Base-by-base conservation (phyloP, 1,140 invertebrate genomes). In the Cylas formicarius region DNA sequence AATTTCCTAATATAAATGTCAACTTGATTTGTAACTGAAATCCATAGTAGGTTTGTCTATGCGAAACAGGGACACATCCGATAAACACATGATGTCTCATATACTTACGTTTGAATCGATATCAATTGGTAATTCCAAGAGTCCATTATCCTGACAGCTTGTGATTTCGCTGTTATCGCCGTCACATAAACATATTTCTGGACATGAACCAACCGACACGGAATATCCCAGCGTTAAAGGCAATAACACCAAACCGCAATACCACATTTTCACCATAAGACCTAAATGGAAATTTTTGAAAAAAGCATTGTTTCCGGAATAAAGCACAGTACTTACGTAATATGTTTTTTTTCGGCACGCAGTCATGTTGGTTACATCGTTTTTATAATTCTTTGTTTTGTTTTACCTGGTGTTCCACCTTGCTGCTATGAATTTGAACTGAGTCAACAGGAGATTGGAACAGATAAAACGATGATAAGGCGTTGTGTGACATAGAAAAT, bases 41-140 rank as follows among this genome's bases (percentile, higher is more conserved):
- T 38, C 44, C 46, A 37, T 46, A 35, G 17, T 42, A 27, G 27
- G 19, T 16, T 23, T 10, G 17, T 32, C 20, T n/a, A 29, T 14
- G 11, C 17, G 21, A 27, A 10, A 4, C 33, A 21, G 23, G 29
- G 9, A 43, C 11, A 2, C 27, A 28, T 28, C 34, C 23, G 33
- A 43, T 32, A 35, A 10, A 24, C n/a, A 17, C 20, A 18, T 19
- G 13, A 32, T 10, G 16, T 26, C 11, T 10, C 10, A 29, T 27
- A 17, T 46, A 45, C 44, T 48, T 51, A 56, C 54, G 29, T 53
- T 43, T 16, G 24, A 9, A 31, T 56, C 37, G 22, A 56, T 44
- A 18, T 34, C 44, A 6, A n/a, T 3, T 5, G 51, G 51, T 29
- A 56, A 39, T 21, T 40, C 32, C 3, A 29, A 16, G 18, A 56